Conservation (phyloP, 2,888 invertebrate species). For the Lathronympha strigana region DNA sequence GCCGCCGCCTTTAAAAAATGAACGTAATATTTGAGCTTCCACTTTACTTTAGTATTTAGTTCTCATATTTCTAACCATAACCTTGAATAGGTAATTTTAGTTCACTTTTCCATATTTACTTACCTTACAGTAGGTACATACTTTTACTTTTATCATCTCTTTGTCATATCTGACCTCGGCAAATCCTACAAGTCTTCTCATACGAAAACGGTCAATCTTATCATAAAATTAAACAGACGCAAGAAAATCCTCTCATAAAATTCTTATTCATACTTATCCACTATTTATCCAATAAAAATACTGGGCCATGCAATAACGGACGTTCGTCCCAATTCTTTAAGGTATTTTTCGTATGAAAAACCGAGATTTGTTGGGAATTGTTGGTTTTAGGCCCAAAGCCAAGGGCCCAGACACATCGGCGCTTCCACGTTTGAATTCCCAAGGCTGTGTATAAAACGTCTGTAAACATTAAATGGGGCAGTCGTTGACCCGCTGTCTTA, state of each 20-base stretch:
- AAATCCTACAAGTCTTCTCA: neutral
- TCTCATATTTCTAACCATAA: too few species aligned
- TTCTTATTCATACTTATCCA: neutral
- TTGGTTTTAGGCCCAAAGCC: slow-evolving; percentile 16
- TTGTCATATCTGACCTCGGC: neutral
- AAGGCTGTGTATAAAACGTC: slow-evolving; percentile 20
- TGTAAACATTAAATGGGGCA: slow-evolving; percentile 35
- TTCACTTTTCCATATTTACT: too few species aligned
- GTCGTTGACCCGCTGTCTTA: slow-evolving; percentile 38
- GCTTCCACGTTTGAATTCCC: slow-evolving; percentile 11
- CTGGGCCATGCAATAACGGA: neutral
- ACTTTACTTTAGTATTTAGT: too few species aligned
- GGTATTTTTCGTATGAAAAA: neutral
- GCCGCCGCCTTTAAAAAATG: slow-evolving; percentile 17
- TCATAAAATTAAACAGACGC: neutral
- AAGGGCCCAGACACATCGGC: slow-evolving; percentile 18
- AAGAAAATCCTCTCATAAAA: slow-evolving; percentile 2
- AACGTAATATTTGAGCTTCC: neutral
- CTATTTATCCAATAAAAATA: slow-evolving; percentile 9
- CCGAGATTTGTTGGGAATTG: too few species aligned
- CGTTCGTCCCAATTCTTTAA: neutral
- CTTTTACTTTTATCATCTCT: too few species aligned
- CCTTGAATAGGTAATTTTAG: too few species aligned
- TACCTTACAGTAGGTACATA: too few species aligned
- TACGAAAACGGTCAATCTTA: too few species aligned